Percentiles rank a stretch among this genome's conserved stretches.
phyloP scores from a whole-genome alignment of 1,140 invertebrate genomes.

The Augochlora pura region DNA sequence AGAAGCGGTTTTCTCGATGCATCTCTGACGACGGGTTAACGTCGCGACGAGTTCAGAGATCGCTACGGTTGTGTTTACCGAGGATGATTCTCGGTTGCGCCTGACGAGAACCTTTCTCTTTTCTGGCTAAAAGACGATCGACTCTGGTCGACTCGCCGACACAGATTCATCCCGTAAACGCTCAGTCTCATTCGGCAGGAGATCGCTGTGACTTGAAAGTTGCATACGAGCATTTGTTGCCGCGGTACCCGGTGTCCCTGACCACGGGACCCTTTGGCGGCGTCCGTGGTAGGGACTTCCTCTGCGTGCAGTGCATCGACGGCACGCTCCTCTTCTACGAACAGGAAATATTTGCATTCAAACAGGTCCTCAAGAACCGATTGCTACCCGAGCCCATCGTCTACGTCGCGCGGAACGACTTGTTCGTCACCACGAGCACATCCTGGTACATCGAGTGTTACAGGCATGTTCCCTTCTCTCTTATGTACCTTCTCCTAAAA shows the following conservation, averaged over 20 bases:
- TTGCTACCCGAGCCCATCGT: constrained; percentile 89
- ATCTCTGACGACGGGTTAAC: too few species aligned
- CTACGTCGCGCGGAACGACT: constrained; percentile 89
- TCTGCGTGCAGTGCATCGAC: constrained; percentile 93
- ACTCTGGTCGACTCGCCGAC: too few species aligned
- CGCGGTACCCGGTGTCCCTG: constrained; percentile 84
- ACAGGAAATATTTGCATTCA: constrained; percentile 91
- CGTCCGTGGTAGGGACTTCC: constrained; percentile 88
- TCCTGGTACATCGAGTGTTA: constrained; percentile 89
- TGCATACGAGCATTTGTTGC: constrained; percentile 85
- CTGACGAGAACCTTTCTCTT: too few species aligned
- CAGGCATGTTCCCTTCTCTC: constrained; percentile 81
- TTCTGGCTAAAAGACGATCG: too few species aligned
- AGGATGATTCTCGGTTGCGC: too few species aligned
- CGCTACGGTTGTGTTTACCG: too few species aligned
- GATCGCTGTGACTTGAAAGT: constrained; percentile 83
- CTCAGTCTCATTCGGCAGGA: constrained; percentile 75
- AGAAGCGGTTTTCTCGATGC: too few species aligned
- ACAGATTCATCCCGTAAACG: neutral
- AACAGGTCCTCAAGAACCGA: constrained; percentile 86
- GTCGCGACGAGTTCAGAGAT: too few species aligned
- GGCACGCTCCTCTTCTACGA: constrained; percentile 92
- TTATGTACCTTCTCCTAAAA: too few species aligned
- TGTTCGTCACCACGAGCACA: constrained; percentile 88
- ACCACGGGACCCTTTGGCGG: constrained; percentile 91